These are phyloP conservation scores for Eupeodes latifasciatus DNA, from an alignment of 2,888 invertebrate species.

Conservation along the genomic window DNA sequence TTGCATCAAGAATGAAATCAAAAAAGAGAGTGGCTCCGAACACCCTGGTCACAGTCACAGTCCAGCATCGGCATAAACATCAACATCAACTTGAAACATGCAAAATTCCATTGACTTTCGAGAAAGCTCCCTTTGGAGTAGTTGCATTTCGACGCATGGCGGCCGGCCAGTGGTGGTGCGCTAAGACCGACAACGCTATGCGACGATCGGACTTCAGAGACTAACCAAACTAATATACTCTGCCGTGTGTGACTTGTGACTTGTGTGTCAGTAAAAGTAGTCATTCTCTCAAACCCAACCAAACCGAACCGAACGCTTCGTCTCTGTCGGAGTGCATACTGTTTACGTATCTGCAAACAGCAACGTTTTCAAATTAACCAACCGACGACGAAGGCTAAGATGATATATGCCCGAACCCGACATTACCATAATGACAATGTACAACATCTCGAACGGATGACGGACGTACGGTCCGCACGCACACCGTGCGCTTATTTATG, in stretches of 20 bases:
- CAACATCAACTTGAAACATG: constrained; percentile 43
- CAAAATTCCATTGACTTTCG: constrained; percentile 58
- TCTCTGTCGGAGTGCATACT: constrained; percentile 50
- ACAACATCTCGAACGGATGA: constrained; percentile 76
- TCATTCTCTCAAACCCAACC: constrained; percentile 51
- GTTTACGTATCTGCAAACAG: constrained; percentile 75
- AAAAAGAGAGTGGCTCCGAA: constrained; percentile 16
- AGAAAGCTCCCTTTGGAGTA: constrained; percentile 48
- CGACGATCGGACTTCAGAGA: neutral
- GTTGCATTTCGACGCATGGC: neutral
- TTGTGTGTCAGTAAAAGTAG: constrained; percentile 60
- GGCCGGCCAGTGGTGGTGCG: too few species aligned
- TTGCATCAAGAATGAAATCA: constrained; percentile 41
- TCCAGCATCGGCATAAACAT: too few species aligned
- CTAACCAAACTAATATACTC: neutral
- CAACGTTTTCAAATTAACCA: constrained; percentile 74
- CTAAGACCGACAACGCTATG: too few species aligned
- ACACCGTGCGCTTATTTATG: constrained; percentile 76
- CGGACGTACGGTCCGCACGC: constrained; percentile 76
- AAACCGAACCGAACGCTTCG: constrained; percentile 7
- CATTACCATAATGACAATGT: constrained; percentile 77
- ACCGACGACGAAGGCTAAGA: constrained; percentile 75
- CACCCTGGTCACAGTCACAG: neutral
- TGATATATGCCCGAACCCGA: constrained; percentile 73
- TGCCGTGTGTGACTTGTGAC: constrained; percentile 42